These are phyloP conservation scores for Muscicapa striata DNA, from an alignment of 2,797 vertebrate species.

Conservation along the genomic window DNA sequence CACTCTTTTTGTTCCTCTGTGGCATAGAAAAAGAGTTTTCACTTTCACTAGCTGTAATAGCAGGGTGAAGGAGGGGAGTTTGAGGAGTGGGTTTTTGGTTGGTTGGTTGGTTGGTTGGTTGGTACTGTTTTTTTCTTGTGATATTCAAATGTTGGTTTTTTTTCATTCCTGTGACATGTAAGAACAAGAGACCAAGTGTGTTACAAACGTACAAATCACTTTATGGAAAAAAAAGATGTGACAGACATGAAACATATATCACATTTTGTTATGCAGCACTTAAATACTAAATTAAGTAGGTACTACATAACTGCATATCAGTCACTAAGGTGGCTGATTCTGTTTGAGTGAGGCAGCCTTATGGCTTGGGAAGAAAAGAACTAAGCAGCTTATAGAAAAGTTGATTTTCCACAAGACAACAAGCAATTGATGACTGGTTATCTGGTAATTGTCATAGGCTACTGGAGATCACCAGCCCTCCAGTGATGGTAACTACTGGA, in stretches of 20 bases:
- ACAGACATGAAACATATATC: neutral
- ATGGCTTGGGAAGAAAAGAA: neutral
- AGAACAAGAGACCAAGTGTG: neutral
- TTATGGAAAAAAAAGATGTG: neutral
- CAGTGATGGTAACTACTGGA: neutral
- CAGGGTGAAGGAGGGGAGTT: accelerated
- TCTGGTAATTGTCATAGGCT: neutral
- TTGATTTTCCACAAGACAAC: neutral
- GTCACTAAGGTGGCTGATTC: neutral
- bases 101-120: neutral
- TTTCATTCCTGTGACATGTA: neutral
- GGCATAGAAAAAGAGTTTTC: neutral
- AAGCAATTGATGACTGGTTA: neutral
- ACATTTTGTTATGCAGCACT: neutral
- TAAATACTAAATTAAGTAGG: neutral
- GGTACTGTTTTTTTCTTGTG: neutral
- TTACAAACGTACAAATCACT: neutral
- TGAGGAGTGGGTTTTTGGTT: neutral
- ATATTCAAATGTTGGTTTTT: neutral
- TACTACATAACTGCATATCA: neutral
- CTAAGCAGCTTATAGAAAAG: neutral
- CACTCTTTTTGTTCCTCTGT: neutral
- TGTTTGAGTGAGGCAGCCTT: accelerated
- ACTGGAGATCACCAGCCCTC: neutral
- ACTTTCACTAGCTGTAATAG: neutral